Percentiles rank a stretch among this genome's conserved stretches.
Conservation (phyloP, 2,113 vertebrate species). For the Eurystomus gularis region DNA sequence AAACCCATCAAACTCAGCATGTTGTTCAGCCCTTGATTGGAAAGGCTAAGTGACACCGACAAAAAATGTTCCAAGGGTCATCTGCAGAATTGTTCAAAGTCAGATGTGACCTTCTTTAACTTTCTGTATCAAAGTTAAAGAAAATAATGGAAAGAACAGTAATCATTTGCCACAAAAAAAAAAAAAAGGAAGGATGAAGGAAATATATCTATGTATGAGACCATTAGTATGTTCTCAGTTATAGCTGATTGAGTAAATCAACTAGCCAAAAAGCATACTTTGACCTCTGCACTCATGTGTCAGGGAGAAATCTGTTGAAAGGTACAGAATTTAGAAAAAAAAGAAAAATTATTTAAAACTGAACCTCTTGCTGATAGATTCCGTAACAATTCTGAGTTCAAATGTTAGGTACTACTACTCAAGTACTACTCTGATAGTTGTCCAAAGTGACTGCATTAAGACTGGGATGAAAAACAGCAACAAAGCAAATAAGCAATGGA, state of each 20-base stretch:
- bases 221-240: not conserved
- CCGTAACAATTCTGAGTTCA: not conserved
- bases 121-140: not conserved
- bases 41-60: constrained; percentile 46
- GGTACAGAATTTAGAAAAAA: not conserved
- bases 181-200: not conserved
- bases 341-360: not conserved
- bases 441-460: not conserved
- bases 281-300: not conserved
- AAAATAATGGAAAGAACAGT: not conserved
- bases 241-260: not conserved
- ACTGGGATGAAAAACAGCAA: not conserved
- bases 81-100: constrained; percentile 30
- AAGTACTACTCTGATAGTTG: not conserved
- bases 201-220: not conserved
- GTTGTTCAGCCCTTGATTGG: constrained; percentile 25
- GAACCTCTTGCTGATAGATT: not conserved
- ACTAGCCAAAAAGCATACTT: not conserved
- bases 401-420: not conserved
- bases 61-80: constrained; percentile 50
- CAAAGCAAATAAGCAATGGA: not conserved
- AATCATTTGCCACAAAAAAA: not conserved
- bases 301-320: not conserved
- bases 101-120: not conserved
- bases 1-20: constrained; percentile 57